A percentile compares a stretch with the other conserved stretches of the same genome.
Evolutionary conservation across 2,797 vertebrate genomes (phyloP).

Genomic region (Ctenopoma kingsleyae): DNA sequence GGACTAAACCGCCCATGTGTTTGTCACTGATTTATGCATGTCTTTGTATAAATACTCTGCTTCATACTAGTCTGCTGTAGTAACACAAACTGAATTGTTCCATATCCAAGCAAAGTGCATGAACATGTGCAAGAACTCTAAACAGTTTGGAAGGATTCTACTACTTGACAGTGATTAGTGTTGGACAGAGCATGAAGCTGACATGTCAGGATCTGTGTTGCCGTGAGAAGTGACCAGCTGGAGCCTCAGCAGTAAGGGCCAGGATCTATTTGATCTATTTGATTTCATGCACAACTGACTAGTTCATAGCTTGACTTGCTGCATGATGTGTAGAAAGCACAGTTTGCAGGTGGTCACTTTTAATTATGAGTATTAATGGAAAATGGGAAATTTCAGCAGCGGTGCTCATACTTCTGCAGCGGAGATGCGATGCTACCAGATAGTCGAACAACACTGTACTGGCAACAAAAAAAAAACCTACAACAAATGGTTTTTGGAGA

Average conservation of each 20-base stretch:
- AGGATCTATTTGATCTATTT: too few species aligned
- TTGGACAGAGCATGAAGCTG: slow-evolving; percentile 18
- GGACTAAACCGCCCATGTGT: slow-evolving; percentile 8
- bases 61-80: slow-evolving; percentile 27
- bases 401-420: too few species aligned
- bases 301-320: too few species aligned
- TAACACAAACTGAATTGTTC: slow-evolving; percentile 20
- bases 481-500: background rate
- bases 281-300: too few species aligned
- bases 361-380: too few species aligned
- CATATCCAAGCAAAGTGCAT: slow-evolving; percentile 20
- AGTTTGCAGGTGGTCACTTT: too few species aligned
- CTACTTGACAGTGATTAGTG: slow-evolving; percentile 43
- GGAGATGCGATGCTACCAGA: too few species aligned
- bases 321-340: too few species aligned
- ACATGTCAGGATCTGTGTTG: background rate
- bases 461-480: background rate
- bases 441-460: too few species aligned
- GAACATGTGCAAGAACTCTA: background rate
- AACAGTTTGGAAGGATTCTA: slow-evolving; percentile 14
- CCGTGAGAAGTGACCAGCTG: background rate
- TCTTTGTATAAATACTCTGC: slow-evolving; percentile 17
- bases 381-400: too few species aligned
- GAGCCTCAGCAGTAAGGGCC: background rate
- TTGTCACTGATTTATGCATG: slow-evolving; percentile 34